Evolutionary conservation across 2,113 vertebrate genomes (phyloP).

Genomic region (Casuarius casuarius): DNA sequence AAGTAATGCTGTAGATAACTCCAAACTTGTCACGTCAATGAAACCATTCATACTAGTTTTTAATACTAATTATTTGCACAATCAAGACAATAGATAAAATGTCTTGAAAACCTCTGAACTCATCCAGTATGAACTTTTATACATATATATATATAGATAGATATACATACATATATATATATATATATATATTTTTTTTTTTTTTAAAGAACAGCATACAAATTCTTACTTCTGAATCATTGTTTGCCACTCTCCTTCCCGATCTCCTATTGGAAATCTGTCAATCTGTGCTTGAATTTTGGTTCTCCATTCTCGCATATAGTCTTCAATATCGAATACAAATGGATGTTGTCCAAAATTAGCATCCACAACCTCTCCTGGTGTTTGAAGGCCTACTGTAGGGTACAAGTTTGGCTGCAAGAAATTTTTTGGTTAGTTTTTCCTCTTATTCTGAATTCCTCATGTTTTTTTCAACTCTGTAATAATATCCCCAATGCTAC

Average conservation of each 20-base stretch:
- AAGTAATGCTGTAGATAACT: not conserved
- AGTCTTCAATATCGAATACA: conserved; percentile 98
- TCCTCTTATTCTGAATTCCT: not conserved
- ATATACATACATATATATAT: not conserved
- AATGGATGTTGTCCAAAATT: conserved; percentile 98
- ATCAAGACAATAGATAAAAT: not conserved
- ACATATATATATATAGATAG: too few species aligned
- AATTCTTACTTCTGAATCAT: conserved; percentile 96
- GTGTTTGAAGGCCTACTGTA: conserved; percentile 97
- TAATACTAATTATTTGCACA: not conserved
- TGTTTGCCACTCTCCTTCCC: conserved; percentile 98
- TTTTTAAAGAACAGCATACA: not conserved
- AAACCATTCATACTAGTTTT: not conserved
- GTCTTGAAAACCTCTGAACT: not conserved
- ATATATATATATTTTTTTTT: too few species aligned
- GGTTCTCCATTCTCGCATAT: conserved; percentile 98
- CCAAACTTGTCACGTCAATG: not conserved
- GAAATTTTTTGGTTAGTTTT: conserved; percentile 54
- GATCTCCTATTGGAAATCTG: conserved; percentile 92
- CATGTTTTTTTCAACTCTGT: not conserved
- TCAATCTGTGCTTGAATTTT: conserved; percentile 97
- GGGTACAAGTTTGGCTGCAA: conserved; percentile 97
- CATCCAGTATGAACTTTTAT: not conserved
- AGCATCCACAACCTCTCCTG: conserved; percentile 96
- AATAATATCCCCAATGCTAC: not conserved